Evolutionary conservation across 1,140 invertebrate species (phyloP), one percentile per base, ranked within the genome.

Genomic region (Panulirus ornatus): DNA sequence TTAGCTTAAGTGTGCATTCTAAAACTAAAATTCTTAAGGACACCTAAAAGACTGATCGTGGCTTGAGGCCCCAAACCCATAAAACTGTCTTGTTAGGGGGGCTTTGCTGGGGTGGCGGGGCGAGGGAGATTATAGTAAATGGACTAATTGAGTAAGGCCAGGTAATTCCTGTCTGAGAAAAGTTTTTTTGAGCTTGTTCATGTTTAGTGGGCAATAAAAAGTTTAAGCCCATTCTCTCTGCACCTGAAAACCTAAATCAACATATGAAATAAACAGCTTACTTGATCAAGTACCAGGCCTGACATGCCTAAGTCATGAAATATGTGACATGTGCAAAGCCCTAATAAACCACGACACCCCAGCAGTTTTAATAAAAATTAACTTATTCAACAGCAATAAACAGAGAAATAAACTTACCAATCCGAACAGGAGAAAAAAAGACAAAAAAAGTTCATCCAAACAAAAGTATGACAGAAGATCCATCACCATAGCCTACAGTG

Each of bases 381-480:
- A 86, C 76, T 47, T 40, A 63, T 40, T 44, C n/a, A 71, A 16
- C 38, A 70, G 27, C 36, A 14, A 44, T 22, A 36, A 40, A 19
- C 3, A 51, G 27, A 11, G 78, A 89, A 81, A 73, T 11, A 88
- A 54, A 97, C 98, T 98, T 96, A 99, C 98, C 97, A 99, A 98
- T 95, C 98, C 98, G 94, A 99, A 98, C 94, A 99, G 97, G 94
- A 99, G 97, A 96, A 99, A 99, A n/a, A 96, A 99, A 98, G 94
- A 99, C 98, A 95, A 99, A 97, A 96, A 99, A 99, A 93, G 97
- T 98, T 95, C 98, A 96, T 94, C 98, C 98, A 93, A 99, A 96
- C 93, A n/a, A 99, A 96, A 92, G 98, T 99, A 94, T 98, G 96
- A 95, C 98, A 99, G 95, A 96, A 99, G 93, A 99, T n/a, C n/a